Percentiles rank a stretch among this genome's conserved stretches.
Conservation (phyloP, 2,888 invertebrate genomes). For the Sphaeridia pumilis region DNA sequence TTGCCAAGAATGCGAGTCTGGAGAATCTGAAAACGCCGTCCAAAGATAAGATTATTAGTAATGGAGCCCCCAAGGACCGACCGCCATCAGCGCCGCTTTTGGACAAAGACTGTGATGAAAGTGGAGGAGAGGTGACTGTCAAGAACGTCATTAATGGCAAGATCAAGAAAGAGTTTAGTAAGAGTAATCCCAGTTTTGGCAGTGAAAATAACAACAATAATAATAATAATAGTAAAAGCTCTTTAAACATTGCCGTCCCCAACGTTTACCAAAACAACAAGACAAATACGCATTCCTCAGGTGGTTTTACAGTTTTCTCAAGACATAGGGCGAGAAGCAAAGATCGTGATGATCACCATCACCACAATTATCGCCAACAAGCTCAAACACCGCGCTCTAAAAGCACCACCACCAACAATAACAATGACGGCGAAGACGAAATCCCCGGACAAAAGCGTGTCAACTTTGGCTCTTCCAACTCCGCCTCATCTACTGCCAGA, state of each 20-base stretch:
- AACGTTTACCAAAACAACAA: too few species aligned
- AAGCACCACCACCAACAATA: too few species aligned
- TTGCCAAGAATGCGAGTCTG: constrained; percentile 33
- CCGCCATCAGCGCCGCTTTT: constrained; percentile 68
- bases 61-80: constrained; percentile 40
- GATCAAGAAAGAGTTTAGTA: too few species aligned
- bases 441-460: constrained; percentile 12
- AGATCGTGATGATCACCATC: constrained; percentile 18
- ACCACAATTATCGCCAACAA: constrained; percentile 4
- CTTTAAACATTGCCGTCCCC: constrained; percentile 13
- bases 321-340: constrained; percentile 18
- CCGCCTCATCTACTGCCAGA: too few species aligned
- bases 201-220: too few species aligned
- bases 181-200: too few species aligned
- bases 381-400: too few species aligned
- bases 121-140: constrained; percentile 39
- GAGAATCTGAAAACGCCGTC: constrained; percentile 30
- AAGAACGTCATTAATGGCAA: too few species aligned
- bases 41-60: constrained; percentile 11
- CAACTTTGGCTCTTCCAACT: constrained; percentile 53
- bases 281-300: too few species aligned
- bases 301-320: too few species aligned
- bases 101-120: constrained; percentile 48
- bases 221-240: background rate
- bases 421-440: constrained; percentile 4